Evolutionary conservation across 1,140 invertebrate species (phyloP), one percentile per base, ranked within the genome.

Genomic region (Drosophila asahinai): DNA sequence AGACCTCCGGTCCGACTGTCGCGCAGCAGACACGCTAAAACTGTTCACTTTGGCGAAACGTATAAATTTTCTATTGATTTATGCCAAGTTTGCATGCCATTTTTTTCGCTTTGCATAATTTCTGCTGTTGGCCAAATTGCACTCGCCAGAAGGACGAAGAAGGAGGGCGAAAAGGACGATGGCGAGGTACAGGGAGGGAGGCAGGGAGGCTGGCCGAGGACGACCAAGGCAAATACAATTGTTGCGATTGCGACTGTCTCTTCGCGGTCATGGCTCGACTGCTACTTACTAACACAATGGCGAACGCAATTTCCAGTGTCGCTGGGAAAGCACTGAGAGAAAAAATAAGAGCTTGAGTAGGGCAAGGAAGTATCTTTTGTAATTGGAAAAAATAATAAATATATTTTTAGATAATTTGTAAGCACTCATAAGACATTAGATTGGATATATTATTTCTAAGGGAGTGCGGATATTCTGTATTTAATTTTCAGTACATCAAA

Each of bases 21-120:
- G 60, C 74, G 25, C 65, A 61, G 76, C 76, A 79, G 80, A 64
- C 60, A 74, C 58, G 67, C 65, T 83, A 64, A 90, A 90, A 90
- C 84, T 67, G 70, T 87, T 84, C 84, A 77, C 66, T 87, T 87
- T 81, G 70, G 86, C 65, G 79, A 79, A 89, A 91, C 86, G 86
- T 91, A 90, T 90, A 90, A 90, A 90, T 90, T 90, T 90, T 90
- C 86, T 91, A 90, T 90, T 90, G 86, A 90, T 90, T 90, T 90
- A 90, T 90, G 86, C 86, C 86, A 90, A 90, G 86, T 90, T 90
- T 80, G 86, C 86, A 91, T 90, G 86, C 67, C 86, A 90, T 81
- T 90, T 90, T 90, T 90, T 90, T 83, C 79, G 86, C 76, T 90
- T 91, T 90, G 86, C 86, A 90, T 90, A 90, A 90, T 90, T 90